These are phyloP conservation scores for Catharus bicknelli DNA, from an alignment of 2,113 vertebrate genomes.

Conservation along the genomic window DNA sequence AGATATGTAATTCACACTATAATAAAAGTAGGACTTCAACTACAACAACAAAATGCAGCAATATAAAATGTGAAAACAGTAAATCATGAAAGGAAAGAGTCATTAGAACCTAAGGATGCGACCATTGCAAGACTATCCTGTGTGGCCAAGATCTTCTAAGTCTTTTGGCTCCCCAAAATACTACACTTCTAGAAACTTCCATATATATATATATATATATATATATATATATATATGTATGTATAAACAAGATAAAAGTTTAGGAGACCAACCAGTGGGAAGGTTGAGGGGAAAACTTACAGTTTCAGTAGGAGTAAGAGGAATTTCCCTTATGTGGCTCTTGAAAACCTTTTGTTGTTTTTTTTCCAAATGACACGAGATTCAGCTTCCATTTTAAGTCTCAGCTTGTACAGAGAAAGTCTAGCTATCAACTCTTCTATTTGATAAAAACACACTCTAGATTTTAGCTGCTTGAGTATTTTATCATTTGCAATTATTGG, in stretches of 20 bases:
- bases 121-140: not conserved
- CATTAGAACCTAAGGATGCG: not conserved
- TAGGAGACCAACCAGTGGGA: not conserved
- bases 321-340: not conserved
- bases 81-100: not conserved
- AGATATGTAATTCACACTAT: not conserved
- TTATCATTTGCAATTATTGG: not conserved
- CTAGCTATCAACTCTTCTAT: not conserved
- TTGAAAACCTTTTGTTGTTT: not conserved
- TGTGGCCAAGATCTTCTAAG: not conserved
- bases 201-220: fast-evolving
- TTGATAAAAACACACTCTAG: not conserved
- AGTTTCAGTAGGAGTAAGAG: not conserved
- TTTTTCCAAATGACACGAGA: not conserved
- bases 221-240: fast-evolving
- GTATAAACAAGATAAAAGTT: not conserved
- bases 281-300: not conserved
- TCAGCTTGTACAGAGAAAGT: not conserved
- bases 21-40: not conserved
- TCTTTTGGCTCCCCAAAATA: not conserved
- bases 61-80: not conserved
- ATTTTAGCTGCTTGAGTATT: not conserved
- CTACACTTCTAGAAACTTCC: not conserved
- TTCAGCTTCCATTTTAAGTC: not conserved
- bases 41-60: not conserved